phyloP scores from a whole-genome alignment of 2,888 invertebrate species.

The Ochropacha duplaris region DNA sequence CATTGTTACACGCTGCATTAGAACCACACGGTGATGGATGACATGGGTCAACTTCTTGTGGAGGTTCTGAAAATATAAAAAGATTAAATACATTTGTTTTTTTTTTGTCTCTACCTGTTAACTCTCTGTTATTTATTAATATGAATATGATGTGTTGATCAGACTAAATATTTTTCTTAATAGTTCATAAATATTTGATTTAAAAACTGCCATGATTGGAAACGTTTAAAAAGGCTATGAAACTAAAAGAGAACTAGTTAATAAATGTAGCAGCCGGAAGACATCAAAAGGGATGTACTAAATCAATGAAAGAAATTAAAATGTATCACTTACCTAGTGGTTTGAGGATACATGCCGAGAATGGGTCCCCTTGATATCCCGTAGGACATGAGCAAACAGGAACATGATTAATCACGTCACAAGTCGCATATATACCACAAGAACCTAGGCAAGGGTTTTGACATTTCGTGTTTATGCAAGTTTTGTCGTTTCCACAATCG shows the following conservation, averaged over 20 bases:
- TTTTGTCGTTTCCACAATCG: conserved; percentile 88
- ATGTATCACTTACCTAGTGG: conserved; percentile 55
- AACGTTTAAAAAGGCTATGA: too few species aligned
- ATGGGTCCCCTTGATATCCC: conserved; percentile 89
- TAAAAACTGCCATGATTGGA: too few species aligned
- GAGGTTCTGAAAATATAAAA: conserved; percentile 51
- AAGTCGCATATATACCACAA: conserved; percentile 88
- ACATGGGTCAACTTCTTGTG: conserved; percentile 84
- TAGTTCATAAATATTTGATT: too few species aligned
- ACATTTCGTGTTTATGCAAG: conserved; percentile 90
- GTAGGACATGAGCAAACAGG: conserved; percentile 87
- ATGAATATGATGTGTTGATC: too few species aligned
- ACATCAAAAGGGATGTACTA: neutral
- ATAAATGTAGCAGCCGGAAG: neutral
- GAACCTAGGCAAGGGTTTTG: conserved; percentile 90
- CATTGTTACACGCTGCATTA: conserved; percentile 88
- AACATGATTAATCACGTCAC: conserved; percentile 89
- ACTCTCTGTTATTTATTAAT: too few species aligned
- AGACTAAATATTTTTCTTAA: too few species aligned
- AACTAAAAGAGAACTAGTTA: neutral
- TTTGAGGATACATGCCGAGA: conserved; percentile 85
- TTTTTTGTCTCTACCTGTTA: too few species aligned
- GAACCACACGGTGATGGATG: conserved; percentile 90
- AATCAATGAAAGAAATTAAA: conserved; percentile 4
- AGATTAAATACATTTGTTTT: conserved; percentile 2